Percentiles rank a stretch among this genome's conserved stretches.
Conservation (phyloP, 2,113 vertebrate species). For the Vombatus ursinus region DNA sequence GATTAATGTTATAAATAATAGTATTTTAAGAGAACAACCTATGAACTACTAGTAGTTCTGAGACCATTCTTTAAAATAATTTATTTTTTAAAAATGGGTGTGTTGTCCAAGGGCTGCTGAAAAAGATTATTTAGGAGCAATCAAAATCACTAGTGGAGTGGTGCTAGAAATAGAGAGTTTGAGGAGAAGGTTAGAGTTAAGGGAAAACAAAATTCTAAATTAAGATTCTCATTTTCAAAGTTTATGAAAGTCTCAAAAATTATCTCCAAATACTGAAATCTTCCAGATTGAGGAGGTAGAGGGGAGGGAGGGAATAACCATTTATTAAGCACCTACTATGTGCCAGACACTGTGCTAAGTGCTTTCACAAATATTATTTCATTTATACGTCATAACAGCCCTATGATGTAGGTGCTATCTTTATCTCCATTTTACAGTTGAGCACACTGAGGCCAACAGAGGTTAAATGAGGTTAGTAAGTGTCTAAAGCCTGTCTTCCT, state of each 20-base stretch:
- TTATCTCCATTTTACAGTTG: not conserved
- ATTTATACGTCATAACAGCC: not conserved
- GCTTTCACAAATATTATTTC: too few species aligned
- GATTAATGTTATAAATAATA: not conserved
- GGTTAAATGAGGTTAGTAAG: not conserved
- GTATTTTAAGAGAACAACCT: not conserved
- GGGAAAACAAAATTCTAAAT: constrained; percentile 13
- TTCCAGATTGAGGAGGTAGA: constrained; percentile 25
- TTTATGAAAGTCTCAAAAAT: constrained; percentile 35
- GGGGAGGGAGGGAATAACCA: not conserved
- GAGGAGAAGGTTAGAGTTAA: not conserved
- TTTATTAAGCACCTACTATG: not conserved
- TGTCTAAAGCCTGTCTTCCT: not conserved
- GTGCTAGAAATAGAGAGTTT: constrained; percentile 15
- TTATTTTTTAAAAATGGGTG: not conserved
- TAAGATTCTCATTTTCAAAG: constrained; percentile 4
- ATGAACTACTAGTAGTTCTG: not conserved
- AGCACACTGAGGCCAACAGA: not conserved
- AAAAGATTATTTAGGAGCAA: not conserved
- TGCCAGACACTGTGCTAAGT: not conserved
- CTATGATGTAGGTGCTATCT: not conserved
- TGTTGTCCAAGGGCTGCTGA: not conserved
- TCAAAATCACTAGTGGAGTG: constrained; percentile 28
- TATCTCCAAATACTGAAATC: constrained; percentile 16
- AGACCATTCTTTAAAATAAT: not conserved